Percentiles rank a stretch among this genome's conserved stretches.
phyloP scores from a whole-genome alignment of 2,113 vertebrate species.

The Mungos mungo region DNA sequence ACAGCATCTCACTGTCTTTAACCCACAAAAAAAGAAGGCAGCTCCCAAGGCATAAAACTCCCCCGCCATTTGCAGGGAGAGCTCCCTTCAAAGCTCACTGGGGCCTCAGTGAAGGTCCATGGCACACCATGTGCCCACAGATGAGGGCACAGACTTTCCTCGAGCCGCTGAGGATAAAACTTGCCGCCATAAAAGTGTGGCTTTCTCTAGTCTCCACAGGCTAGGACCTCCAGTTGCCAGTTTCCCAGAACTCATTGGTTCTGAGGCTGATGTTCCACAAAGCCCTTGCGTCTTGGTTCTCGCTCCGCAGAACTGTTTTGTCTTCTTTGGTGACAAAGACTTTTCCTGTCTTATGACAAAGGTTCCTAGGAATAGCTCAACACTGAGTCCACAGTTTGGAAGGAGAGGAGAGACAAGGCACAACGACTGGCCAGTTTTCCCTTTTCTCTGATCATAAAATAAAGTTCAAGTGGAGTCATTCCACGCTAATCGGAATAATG shows the following conservation, averaged over 20 bases:
- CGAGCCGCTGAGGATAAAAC: not conserved
- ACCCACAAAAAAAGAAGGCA: not conserved
- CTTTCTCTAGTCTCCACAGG: not conserved
- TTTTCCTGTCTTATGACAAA: not conserved
- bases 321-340: not conserved
- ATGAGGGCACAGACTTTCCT: not conserved
- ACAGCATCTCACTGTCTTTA: conserved; percentile 47
- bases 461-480: conserved; percentile 69
- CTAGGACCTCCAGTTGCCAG: not conserved
- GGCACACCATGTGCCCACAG: not conserved
- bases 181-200: no score
- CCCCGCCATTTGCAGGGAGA: not conserved
- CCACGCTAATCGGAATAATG: conserved; percentile 36
- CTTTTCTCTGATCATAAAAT: not conserved
- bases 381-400: conserved; percentile 33
- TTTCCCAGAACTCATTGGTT: rapidly evolving
- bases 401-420: not conserved
- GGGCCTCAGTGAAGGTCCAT: not conserved
- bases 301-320: not conserved
- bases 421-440: conserved; percentile 25
- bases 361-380: not conserved
- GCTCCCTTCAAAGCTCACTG: conserved; percentile 15
- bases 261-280: rapidly evolving
- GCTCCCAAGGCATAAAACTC: conserved; percentile 18
- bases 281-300: rapidly evolving